phyloP scores from a whole-genome alignment of 2,888 invertebrate genomes.

The Chrysina gloriosa region DNA sequence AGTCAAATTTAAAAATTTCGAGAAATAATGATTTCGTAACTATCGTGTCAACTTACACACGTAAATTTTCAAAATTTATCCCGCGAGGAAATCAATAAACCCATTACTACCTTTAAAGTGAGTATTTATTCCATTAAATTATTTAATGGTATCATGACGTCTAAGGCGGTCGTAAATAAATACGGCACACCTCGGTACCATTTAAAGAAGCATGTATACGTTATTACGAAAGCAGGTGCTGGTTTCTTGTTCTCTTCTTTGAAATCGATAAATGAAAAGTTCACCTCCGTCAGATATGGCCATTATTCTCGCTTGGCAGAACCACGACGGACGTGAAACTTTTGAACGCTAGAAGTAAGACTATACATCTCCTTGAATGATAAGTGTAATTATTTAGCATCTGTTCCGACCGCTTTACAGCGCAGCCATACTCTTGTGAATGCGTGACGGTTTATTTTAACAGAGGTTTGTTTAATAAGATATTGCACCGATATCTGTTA shows the following conservation, averaged over 20 bases:
- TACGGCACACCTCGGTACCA: slow-evolving; percentile 20
- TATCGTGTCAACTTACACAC: too few relatives aligned
- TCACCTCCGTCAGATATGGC: neutral
- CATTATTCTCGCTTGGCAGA: slow-evolving; percentile 1
- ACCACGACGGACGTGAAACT: neutral
- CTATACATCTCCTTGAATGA: neutral
- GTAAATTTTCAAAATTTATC: too few relatives aligned
- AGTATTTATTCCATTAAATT: slow-evolving; percentile 18
- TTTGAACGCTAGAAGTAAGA: neutral
- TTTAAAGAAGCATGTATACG: slow-evolving; percentile 16
- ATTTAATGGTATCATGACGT: slow-evolving; percentile 20
- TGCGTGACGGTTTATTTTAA: too few relatives aligned
- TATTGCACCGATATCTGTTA: too few relatives aligned
- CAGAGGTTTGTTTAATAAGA: too few relatives aligned
- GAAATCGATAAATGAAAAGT: slow-evolving; percentile 1
- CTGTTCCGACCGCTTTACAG: neutral
- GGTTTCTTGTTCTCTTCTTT: slow-evolving; percentile 8
- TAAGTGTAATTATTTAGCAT: slow-evolving; percentile 10
- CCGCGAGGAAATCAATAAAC: too few relatives aligned
- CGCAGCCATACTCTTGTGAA: neutral
- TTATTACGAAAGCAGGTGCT: slow-evolving; percentile 29
- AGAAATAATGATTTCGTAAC: too few relatives aligned
- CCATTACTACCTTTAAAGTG: too few relatives aligned
- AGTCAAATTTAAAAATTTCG: too few relatives aligned
- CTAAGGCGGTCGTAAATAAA: slow-evolving; percentile 7